Evolutionary conservation across 23 tunicate species (phyloP), one percentile per base, ranked within the genome.

Genomic region (Trididemnum nubilum): DNA sequence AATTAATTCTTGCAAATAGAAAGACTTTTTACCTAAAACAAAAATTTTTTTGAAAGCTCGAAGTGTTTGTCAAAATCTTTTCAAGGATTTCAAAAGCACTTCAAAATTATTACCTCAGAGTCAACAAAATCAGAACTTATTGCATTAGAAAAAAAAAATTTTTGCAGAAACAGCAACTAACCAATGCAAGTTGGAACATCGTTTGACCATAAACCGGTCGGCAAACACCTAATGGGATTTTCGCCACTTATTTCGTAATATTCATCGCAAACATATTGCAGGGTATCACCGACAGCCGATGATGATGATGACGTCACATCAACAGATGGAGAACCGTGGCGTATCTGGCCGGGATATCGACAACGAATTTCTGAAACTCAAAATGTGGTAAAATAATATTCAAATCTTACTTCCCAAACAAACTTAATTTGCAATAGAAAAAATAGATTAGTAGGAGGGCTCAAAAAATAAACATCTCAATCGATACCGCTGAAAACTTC

Each of bases 111-210:
- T n/a, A n/a, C n/a, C n/a, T n/a, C n/a, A n/a, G n/a, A n/a, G n/a
- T n/a, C n/a, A n/a, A n/a, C n/a, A n/a, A n/a, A n/a, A n/a, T n/a
- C n/a, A n/a, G n/a, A n/a, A n/a, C n/a, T n/a, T n/a, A n/a, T n/a
- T n/a, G n/a, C n/a, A n/a, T n/a, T n/a, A n/a, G n/a, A n/a, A n/a
- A 44, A 44, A 44, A 9, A 44, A 44, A 44, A 44, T 44, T 7
- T 44, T 7, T 7, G 12, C 54, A 44, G n/a, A 61, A 29, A 27
- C 21, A 9, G 39, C 37, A 27, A 76, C 82, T 75, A 28, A 87
- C 91, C 91, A 31, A 36, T 33, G 57, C 91, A 87, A 1, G 57
- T 30, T 63, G 91, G 91, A 51, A 25, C 67, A 29, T 72, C 81
- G 18, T 40, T 15, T 30, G 85, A 72, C 91, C 91, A 87, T 1